Evolutionary conservation across 2,888 invertebrate genomes (phyloP).

Genomic region (Eristalis tenax): DNA sequence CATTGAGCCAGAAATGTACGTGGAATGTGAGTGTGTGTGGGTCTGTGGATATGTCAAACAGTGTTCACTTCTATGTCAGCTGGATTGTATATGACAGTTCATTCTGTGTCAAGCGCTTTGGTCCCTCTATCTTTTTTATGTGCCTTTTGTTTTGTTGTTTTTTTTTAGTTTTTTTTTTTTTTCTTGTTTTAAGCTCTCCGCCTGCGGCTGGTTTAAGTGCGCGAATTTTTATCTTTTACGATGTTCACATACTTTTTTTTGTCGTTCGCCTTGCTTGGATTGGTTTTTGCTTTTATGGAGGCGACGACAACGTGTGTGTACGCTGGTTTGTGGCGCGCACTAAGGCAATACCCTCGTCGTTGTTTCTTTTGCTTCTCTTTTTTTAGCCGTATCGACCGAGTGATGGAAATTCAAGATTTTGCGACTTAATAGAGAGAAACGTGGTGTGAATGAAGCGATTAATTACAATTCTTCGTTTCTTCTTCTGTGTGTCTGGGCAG

Average conservation of each 20-base stretch:
- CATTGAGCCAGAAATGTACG: neutral
- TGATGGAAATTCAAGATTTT: slow-evolving; percentile 32
- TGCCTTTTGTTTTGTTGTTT: neutral
- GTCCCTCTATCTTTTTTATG: neutral
- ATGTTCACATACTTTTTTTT: slow-evolving; percentile 18
- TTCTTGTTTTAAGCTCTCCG: neutral
- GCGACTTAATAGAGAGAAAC: slow-evolving; percentile 44
- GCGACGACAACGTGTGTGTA: slow-evolving; percentile 24
- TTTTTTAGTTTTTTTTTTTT: neutral
- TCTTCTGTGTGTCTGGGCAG: neutral
- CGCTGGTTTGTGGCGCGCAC: neutral
- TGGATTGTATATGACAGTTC: neutral
- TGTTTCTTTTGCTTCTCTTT: neutral
- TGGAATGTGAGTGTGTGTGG: neutral
- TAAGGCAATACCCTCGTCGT: slow-evolving; percentile 3
- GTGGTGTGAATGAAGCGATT: slow-evolving; percentile 58
- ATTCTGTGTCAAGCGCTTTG: slow-evolving; percentile 9
- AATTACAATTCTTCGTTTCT: slow-evolving; percentile 48
- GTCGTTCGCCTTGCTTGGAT: neutral
- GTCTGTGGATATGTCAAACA: neutral
- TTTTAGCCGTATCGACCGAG: neutral
- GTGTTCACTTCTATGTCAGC: neutral
- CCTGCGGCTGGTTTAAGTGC: slow-evolving; percentile 1
- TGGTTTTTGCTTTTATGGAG: slow-evolving; percentile 7
- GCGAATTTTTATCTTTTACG: slow-evolving; percentile 26